Conservation (phyloP, 2,797 vertebrate genomes). For the Arremon brunneinucha region DNA sequence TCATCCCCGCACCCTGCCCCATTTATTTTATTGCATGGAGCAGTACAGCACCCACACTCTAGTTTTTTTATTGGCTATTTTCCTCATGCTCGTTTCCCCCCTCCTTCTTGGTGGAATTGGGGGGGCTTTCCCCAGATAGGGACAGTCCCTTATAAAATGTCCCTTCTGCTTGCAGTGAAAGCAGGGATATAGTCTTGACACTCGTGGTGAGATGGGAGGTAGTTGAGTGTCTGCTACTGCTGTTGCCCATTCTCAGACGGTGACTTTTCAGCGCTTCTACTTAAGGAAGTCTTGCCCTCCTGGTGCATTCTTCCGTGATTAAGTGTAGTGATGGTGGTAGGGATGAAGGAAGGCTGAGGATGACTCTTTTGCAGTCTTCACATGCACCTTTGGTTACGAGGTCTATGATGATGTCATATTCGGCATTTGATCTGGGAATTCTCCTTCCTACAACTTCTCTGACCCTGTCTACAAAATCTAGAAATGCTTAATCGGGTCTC, state of each 20-base stretch:
- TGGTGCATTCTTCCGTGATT: background rate
- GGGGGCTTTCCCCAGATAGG: background rate
- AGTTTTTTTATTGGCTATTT: background rate
- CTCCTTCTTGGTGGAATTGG: background rate
- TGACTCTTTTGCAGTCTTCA: background rate
- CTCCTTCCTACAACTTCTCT: background rate
- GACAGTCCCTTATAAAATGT: background rate
- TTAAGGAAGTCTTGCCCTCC: background rate
- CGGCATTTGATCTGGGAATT: background rate
- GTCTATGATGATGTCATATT: background rate
- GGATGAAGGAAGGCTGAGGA: background rate
- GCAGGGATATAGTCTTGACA: background rate
- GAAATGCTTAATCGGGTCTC: background rate
- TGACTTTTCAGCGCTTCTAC: background rate
- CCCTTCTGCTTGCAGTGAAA: background rate
- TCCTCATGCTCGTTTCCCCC: background rate
- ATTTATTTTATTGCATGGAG: background rate
- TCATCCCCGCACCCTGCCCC: background rate
- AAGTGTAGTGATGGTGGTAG: background rate
- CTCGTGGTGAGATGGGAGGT: background rate
- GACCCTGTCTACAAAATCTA: background rate
- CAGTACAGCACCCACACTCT: accelerated
- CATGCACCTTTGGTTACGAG: background rate
- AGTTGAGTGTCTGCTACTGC: background rate
- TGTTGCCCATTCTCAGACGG: background rate